These are phyloP conservation scores for Zootermopsis nevadensis DNA, from an alignment of 2,888 invertebrate species.

Conservation along the genomic window DNA sequence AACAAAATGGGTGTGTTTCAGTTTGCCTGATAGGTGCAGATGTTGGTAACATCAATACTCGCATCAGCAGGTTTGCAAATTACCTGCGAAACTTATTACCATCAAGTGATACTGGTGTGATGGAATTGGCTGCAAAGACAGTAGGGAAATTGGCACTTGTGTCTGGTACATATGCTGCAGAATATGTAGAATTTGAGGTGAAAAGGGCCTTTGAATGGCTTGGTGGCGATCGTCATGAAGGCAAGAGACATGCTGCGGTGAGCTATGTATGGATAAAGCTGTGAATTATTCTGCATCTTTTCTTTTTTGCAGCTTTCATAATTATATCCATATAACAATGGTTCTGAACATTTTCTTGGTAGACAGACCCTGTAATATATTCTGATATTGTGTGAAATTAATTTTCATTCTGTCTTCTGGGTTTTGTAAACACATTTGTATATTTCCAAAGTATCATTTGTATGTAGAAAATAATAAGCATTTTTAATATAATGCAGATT, in stretches of 20 bases:
- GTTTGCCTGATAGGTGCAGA: conserved; percentile 94
- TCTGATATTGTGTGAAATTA: too few relatives aligned
- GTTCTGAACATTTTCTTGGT: too few relatives aligned
- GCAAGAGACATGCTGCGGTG: conserved; percentile 90
- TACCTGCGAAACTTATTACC: conserved; percentile 90
- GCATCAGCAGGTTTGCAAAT: conserved; percentile 92
- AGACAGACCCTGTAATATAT: too few relatives aligned
- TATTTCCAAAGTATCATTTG: too few relatives aligned
- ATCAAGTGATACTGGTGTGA: conserved; percentile 90
- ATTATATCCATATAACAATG: too few relatives aligned
- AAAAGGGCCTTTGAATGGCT: conserved; percentile 97
- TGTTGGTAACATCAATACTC: conserved; percentile 89
- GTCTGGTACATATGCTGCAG: conserved; percentile 93
- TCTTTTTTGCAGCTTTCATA: neutral
- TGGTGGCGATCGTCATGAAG: conserved; percentile 89
- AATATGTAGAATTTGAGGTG: conserved; percentile 98
- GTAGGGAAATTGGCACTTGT: conserved; percentile 92
- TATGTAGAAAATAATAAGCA: too few relatives aligned
- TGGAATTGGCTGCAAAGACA: conserved; percentile 96
- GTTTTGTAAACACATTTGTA: too few relatives aligned
- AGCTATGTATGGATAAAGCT: conserved; percentile 54
- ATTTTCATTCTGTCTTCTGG: too few relatives aligned
- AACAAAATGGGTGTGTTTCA: conserved; percentile 62
- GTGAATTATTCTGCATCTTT: neutral
- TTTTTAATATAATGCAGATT: too few relatives aligned